Evolutionary conservation across 2,113 vertebrate species (phyloP), one percentile per base, ranked within the genome.

Genomic region (Paramisgurnus dabryanus): DNA sequence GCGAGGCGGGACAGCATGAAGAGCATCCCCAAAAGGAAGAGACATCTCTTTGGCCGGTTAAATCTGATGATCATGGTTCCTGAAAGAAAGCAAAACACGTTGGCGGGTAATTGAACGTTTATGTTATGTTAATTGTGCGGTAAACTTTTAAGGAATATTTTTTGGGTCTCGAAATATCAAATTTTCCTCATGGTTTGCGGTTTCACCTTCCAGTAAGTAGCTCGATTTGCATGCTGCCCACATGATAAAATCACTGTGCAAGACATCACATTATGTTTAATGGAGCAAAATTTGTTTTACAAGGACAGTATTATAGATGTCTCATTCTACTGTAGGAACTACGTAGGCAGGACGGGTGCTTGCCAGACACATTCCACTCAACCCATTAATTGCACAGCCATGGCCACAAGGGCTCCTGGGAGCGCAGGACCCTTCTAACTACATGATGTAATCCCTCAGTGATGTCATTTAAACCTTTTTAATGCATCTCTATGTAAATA

Each of bases 31-130:
- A 95, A 0, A 4, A 86, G 67, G 83, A 89, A 83, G 65, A 86
- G 61, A 72, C 76, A 85, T 80, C 84, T 87, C 81, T 80, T 12
- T 6, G 49, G 61, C 57, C 65, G 57, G 61, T 45, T 66, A 17
- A 82, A 79, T 83, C 83, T 85, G 53, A 77, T 82, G 63, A 85
- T 87, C 91, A 92, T 92, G 83, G 84, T 90, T 78, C 92, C 76
- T 81, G 47, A 72, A 72, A 68, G 40, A 83, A 47, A 84, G 8
- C 13, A 78, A 89, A 34, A 74, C 47, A 57, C 67, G 34, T 78
- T 67, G 41, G 3, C 49, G 15, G 27, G 27, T 34, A 34, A 34
- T 34, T 34, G 27, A 34, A 34, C 27, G 3, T 34, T 34, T 49
- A 41, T 47, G 47, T 55, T 15, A 34, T 61, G 72, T 27, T 71